A percentile compares a stretch with the other conserved stretches of the same genome.
These are phyloP conservation scores for Leuciscus waleckii DNA, from an alignment of 2,797 vertebrate genomes.

Conservation along the genomic window DNA sequence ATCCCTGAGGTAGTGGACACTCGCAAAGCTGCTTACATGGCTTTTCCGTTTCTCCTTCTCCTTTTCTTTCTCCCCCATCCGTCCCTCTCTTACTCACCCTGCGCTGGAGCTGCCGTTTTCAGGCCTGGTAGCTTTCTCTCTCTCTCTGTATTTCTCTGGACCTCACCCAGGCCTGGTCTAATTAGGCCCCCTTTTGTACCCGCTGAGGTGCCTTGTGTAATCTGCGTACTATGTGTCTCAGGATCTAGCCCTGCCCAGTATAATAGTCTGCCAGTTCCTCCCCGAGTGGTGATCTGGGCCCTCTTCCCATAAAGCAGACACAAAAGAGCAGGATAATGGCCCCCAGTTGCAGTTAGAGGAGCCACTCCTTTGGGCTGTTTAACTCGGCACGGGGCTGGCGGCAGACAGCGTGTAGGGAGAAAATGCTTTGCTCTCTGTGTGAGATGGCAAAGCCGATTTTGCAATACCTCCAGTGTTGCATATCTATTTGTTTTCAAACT, in stretches of 20 bases:
- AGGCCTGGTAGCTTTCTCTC: conserved; percentile 15
- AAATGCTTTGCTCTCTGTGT: conserved; percentile 53
- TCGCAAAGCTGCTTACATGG: conserved; percentile 73
- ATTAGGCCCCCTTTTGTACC: conserved; percentile 87
- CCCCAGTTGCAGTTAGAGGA: conserved; percentile 77
- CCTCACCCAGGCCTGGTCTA: conserved; percentile 83
- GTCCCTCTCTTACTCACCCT: conserved; percentile 16
- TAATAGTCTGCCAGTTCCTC: conserved; percentile 83
- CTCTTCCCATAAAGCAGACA: conserved; percentile 79
- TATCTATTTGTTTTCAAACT: conserved; percentile 59
- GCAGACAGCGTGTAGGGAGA: conserved; percentile 72
- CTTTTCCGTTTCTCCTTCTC: conserved; percentile 65
- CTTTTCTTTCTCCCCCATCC: conserved; percentile 71
- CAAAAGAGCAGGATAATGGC: conserved; percentile 79
- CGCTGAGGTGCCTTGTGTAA: conserved; percentile 91
- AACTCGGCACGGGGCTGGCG: conserved; percentile 78
- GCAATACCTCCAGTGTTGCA: conserved; percentile 29
- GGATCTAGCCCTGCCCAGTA: conserved; percentile 84
- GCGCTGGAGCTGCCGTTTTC: neutral
- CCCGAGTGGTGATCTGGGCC: conserved; percentile 77
- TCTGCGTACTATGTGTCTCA: conserved; percentile 88
- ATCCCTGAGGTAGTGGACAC: conserved; percentile 70
- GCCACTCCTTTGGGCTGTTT: conserved; percentile 77
- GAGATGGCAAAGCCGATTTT: conserved; percentile 45
- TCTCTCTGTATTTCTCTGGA: conserved; percentile 45